Evolutionary conservation across 1,140 invertebrate genomes (phyloP).

Genomic region (Panulirus ornatus): DNA sequence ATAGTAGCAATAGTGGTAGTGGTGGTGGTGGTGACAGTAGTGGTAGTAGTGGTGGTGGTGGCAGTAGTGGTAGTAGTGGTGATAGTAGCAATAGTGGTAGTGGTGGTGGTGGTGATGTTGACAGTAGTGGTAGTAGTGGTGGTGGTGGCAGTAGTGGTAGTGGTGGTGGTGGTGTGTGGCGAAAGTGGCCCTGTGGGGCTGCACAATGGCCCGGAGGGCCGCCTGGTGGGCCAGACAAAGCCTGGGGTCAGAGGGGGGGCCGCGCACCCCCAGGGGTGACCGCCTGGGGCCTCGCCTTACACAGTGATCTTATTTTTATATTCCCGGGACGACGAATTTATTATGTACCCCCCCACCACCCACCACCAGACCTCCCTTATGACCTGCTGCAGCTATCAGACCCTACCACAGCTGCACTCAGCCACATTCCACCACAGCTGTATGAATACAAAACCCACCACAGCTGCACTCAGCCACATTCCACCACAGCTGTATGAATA

Average conservation of each 20-base stretch:
- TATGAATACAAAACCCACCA: too few relatives aligned
- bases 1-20: not conserved
- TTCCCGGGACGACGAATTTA: too few relatives aligned
- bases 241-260: not conserved
- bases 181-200: conserved; percentile 28
- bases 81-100: not conserved
- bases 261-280: conserved; percentile 4
- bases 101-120: not conserved
- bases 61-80: not conserved
- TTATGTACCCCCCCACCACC: too few relatives aligned
- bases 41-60: conserved; percentile 2
- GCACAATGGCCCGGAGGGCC: conserved; percentile 29
- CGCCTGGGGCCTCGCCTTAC: not conserved
- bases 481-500: too few relatives aligned
- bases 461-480: too few relatives aligned
- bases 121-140: conserved; percentile 2
- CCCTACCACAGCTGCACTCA: too few relatives aligned
- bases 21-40: not conserved
- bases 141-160: not conserved
- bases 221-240: conserved; percentile 44
- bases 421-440: too few relatives aligned
- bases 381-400: too few relatives aligned
- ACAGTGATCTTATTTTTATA: conserved; percentile 19
- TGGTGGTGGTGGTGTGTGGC: not conserved
- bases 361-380: too few relatives aligned